These are phyloP conservation scores for Otolemur crassicaudatus DNA, from an alignment of 2,797 vertebrate genomes.

Conservation along the genomic window DNA sequence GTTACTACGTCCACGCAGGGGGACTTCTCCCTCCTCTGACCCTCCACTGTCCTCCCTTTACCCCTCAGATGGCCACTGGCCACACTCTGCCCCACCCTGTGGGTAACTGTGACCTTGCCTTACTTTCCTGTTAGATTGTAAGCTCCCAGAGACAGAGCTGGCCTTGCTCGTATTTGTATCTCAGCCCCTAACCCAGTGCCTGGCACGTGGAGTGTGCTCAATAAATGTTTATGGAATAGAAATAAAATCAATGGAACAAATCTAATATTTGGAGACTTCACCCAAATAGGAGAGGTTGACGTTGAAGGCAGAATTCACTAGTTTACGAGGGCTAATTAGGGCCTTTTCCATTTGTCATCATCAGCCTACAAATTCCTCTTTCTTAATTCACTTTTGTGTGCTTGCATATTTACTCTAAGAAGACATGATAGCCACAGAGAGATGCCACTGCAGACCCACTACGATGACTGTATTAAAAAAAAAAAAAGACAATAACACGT, in stretches of 20 bases:
- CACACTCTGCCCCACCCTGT: neutral
- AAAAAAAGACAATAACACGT: neutral
- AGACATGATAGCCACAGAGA: neutral
- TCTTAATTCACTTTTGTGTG: neutral
- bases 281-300: neutral
- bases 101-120: neutral
- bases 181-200: neutral
- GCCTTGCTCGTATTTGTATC: neutral
- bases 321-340: neutral
- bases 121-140: neutral
- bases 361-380: neutral
- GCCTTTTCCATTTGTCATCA: neutral
- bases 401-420: neutral
- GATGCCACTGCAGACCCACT: neutral
- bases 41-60: neutral
- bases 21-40: neutral
- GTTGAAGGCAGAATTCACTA: neutral
- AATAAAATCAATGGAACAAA: neutral
- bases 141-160: neutral
- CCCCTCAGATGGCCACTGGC: neutral
- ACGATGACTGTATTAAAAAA: neutral
- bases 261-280: neutral
- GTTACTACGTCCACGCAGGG: neutral
- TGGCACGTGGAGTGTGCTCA: neutral
- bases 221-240: slow-evolving; percentile 34